Evolutionary conservation across 2,113 vertebrate genomes (phyloP).

Genomic region (Tyto alba): DNA sequence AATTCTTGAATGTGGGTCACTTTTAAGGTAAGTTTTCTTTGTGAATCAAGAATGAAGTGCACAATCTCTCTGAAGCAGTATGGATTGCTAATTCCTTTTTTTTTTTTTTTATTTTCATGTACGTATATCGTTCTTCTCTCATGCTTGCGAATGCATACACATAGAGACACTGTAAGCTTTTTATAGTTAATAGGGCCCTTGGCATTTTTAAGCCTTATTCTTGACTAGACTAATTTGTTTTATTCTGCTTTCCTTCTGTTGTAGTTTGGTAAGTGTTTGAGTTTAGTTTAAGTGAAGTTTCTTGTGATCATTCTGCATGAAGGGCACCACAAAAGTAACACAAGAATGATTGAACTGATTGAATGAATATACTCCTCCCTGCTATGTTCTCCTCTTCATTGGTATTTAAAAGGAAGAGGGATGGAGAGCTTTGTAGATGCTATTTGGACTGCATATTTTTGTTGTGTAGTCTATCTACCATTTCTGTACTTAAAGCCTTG

Average conservation of each 20-base stretch:
- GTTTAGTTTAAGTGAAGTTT: slow-evolving; percentile 52
- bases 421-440: background rate
- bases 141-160: background rate
- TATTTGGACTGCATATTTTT: background rate
- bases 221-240: slow-evolving; percentile 64
- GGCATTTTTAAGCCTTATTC: slow-evolving; percentile 52
- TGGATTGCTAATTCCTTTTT: slow-evolving; percentile 57
- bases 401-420: background rate
- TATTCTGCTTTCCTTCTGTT: slow-evolving; percentile 62
- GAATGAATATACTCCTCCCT: background rate
- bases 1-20: background rate
- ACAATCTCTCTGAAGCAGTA: slow-evolving; percentile 45
- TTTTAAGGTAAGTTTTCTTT: slow-evolving; percentile 34
- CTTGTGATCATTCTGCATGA: slow-evolving; percentile 47
- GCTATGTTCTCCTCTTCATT: background rate
- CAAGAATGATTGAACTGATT: slow-evolving; percentile 28
- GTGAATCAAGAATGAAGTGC: slow-evolving; percentile 30
- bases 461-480: background rate
- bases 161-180: slow-evolving; percentile 46
- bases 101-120: background rate
- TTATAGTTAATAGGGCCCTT: slow-evolving; percentile 56
- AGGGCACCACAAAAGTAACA: background rate
- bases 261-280: background rate
- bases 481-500: background rate
- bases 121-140: background rate